phyloP scores from a whole-genome alignment of 1,140 invertebrate genomes.

The roundworm (Caenorhabditis elegans) region DNA sequence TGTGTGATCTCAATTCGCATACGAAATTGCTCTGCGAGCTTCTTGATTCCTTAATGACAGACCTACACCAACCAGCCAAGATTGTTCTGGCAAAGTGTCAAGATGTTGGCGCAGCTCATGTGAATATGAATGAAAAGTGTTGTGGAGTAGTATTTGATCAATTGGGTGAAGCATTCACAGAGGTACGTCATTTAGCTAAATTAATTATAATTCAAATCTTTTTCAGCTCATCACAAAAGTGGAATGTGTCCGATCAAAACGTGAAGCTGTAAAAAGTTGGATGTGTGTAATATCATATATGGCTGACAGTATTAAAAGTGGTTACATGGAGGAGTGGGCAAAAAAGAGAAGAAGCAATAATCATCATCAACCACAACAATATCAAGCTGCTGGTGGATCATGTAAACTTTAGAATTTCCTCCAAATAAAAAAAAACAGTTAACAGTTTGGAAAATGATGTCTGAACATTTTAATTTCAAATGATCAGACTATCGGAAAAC shows the following conservation, averaged over 20 bases:
- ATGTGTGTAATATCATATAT: constrained; percentile 42
- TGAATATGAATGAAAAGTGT: constrained; percentile 39
- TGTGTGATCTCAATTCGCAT: constrained; percentile 44
- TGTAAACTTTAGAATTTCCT: neutral
- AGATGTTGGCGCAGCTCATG: constrained; percentile 46
- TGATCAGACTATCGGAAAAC: too few species aligned
- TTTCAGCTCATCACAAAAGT: constrained; percentile 41
- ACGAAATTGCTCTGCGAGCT: constrained; percentile 35
- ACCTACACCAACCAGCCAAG: constrained; percentile 41
- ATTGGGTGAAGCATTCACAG: constrained; percentile 42
- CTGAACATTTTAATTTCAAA: too few species aligned
- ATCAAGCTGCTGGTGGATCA: neutral
- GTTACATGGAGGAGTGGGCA: constrained; percentile 47
- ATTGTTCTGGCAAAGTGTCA: constrained; percentile 44
- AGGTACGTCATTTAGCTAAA: too few species aligned
- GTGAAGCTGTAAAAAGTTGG: constrained; percentile 48
- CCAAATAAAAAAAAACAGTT: too few species aligned
- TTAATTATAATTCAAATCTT: neutral
- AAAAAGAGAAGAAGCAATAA: constrained; percentile 12
- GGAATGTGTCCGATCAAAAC: constrained; percentile 44
- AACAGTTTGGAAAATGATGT: too few species aligned
- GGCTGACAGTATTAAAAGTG: constrained; percentile 49
- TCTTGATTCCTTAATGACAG: constrained; percentile 36
- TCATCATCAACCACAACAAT: neutral
- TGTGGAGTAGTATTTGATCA: constrained; percentile 45